Percentiles rank a stretch among this genome's conserved stretches.
These are phyloP conservation scores for Apteryx mantelli DNA, from an alignment of 2,113 vertebrate species.

Conservation along the genomic window DNA sequence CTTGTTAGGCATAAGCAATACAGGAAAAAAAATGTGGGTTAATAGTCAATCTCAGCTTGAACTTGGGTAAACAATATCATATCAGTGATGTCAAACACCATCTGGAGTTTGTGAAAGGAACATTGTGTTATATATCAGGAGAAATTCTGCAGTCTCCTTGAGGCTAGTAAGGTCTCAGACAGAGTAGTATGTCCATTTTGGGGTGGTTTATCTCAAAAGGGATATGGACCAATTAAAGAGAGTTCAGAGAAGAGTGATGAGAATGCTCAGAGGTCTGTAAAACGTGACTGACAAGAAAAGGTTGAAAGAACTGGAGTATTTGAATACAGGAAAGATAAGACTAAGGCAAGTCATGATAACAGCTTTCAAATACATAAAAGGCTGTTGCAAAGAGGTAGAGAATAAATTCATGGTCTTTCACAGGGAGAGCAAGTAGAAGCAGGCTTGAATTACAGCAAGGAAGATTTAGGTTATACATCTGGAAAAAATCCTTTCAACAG, in stretches of 20 bases:
- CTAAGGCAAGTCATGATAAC: not conserved
- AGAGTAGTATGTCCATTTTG: not conserved
- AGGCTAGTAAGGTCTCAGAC: not conserved
- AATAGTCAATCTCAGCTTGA: constrained; percentile 26
- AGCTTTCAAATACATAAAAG: constrained; percentile 9
- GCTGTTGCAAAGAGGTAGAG: not conserved
- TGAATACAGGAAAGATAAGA: not conserved
- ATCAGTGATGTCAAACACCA: constrained; percentile 13
- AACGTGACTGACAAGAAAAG: not conserved
- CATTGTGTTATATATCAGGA: not conserved
- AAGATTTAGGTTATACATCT: not conserved
- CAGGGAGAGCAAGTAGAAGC: not conserved
- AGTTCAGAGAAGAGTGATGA: not conserved
- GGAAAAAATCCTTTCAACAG: not conserved
- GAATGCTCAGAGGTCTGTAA: not conserved
- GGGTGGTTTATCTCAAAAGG: not conserved
- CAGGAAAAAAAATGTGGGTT: not conserved
- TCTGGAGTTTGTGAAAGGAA: not conserved
- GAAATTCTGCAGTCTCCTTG: not conserved
- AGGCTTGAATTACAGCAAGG: not conserved
- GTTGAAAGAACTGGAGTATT: not conserved
- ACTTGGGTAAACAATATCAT: constrained; percentile 25
- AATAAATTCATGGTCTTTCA: not conserved
- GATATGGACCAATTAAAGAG: not conserved
- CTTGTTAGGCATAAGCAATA: not conserved